Evolutionary conservation across 2,888 invertebrate genomes (phyloP).

Genomic region (Agriotes lineatus): DNA sequence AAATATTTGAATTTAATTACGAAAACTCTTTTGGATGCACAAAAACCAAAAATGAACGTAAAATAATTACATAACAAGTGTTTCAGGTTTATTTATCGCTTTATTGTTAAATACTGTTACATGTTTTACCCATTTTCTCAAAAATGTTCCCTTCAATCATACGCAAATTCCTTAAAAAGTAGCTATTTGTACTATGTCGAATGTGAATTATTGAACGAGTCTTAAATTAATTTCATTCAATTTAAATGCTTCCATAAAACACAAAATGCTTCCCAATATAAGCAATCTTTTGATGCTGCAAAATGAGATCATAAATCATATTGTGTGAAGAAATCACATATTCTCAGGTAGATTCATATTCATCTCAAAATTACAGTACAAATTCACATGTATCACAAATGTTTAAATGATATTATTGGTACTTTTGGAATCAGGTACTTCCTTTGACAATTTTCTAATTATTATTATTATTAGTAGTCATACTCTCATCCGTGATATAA

Average conservation of each 20-base stretch:
- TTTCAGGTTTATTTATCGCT: too few species aligned
- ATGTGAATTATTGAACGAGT: conserved; percentile 24
- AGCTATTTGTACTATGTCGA: too few species aligned
- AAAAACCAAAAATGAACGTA: too few species aligned
- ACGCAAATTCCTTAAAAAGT: too few species aligned
- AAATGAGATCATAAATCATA: conserved; percentile 35
- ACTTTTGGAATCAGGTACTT: neutral
- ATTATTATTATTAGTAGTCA: conserved; percentile 4
- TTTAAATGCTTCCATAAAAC: conserved; percentile 59
- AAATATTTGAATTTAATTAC: too few species aligned
- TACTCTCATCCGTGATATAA: conserved; percentile 51
- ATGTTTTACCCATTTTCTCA: too few species aligned
- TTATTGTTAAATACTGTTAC: too few species aligned
- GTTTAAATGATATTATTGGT: neutral
- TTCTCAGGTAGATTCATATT: conserved; percentile 49
- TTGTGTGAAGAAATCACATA: conserved; percentile 12
- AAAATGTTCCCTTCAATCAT: too few species aligned
- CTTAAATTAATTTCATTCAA: conserved; percentile 30
- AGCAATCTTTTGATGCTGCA: conserved; percentile 50
- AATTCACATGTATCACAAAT: conserved; percentile 26
- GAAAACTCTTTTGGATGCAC: too few species aligned
- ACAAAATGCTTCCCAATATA: conserved; percentile 59
- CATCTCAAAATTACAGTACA: conserved; percentile 45
- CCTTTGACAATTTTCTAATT: neutral
- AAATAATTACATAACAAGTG: too few species aligned